Evolutionary conservation across 2,888 invertebrate species (phyloP), one percentile per base, ranked within the genome.

Genomic region (Macrosoma leucophasiata): DNA sequence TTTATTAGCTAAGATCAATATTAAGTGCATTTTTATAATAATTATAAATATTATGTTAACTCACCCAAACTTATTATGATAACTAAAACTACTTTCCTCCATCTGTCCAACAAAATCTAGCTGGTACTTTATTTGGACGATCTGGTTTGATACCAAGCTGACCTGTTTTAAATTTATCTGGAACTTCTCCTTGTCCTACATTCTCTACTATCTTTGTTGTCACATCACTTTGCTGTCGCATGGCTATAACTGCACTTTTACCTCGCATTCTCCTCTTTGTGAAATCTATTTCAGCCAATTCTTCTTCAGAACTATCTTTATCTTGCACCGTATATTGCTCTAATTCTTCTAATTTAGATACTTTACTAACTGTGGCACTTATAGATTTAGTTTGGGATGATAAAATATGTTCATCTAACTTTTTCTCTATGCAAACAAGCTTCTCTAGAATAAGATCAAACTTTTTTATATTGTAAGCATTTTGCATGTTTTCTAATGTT

Each of bases 81-180:
- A 20, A 44, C 38, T 36, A 52, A 29, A 53, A 45, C 14, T 55
- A 58, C 41, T 44, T 58, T 37, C 31, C 55, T 2, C 63, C 55
- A 37, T 81, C 82, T 0, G 79, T 81, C 82, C 82, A 84, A 42
- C 81, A 81, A 48, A 73, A 84, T 35, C 62, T 50, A 3, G 58
- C 62, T 9, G 82, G 79, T 2, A 73, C 52, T 34, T 70, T 64
- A 9, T 64, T 67, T 0, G 59, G 55, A 14, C 55, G 59, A 11
- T 71, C 71, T 13, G 62, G 48, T 42, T 59, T 69, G 0, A 59
- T 41, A 4, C 52, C 62, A n/a, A 50, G 5, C 15, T 44, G 49
- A n/a, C n/a, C n/a, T 9, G 43, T 28, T 19, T 40, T 48, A 27
- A 31, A 38, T 30, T 38, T 25, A 3, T 45, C 50, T 2, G 53